These are phyloP conservation scores for Manacus vitellinus DNA, from an alignment of 2,113 vertebrate species.

Conservation along the genomic window DNA sequence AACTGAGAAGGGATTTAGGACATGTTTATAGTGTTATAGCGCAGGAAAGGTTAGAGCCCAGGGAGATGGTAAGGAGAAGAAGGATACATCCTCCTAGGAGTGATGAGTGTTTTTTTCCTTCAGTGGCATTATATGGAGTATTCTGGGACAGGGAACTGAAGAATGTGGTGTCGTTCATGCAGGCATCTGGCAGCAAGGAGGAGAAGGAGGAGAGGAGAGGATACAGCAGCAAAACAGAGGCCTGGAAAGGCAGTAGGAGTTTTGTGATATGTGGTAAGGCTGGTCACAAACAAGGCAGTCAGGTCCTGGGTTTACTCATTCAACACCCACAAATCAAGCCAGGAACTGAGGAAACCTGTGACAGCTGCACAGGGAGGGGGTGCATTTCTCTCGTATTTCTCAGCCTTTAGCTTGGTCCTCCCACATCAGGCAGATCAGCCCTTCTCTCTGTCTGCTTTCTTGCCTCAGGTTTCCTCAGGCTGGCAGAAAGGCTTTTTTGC, in stretches of 20 bases:
- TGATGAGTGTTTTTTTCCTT: neutral
- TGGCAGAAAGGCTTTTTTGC: neutral
- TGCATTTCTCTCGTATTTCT: neutral
- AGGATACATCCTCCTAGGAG: neutral
- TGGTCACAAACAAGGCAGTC: neutral
- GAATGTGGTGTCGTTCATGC: neutral
- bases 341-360: neutral
- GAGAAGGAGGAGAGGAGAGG: neutral
- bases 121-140: neutral
- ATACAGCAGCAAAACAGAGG: neutral
- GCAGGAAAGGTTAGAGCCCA: neutral
- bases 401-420: neutral
- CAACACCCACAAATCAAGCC: neutral
- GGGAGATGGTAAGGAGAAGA: neutral
- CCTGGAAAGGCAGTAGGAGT: neutral
- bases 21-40: neutral
- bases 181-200: neutral
- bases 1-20: neutral
- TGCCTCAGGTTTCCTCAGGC: neutral
- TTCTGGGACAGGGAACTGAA: neutral
- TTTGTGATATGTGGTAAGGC: neutral
- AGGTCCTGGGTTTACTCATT: neutral
- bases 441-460: neutral
- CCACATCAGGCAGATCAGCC: neutral
- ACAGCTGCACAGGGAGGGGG: neutral